A percentile compares a stretch with the other conserved stretches of the same genome.
These are phyloP conservation scores for Clarias fuscus DNA, from an alignment of 2,797 vertebrate genomes.

Conservation along the genomic window DNA sequence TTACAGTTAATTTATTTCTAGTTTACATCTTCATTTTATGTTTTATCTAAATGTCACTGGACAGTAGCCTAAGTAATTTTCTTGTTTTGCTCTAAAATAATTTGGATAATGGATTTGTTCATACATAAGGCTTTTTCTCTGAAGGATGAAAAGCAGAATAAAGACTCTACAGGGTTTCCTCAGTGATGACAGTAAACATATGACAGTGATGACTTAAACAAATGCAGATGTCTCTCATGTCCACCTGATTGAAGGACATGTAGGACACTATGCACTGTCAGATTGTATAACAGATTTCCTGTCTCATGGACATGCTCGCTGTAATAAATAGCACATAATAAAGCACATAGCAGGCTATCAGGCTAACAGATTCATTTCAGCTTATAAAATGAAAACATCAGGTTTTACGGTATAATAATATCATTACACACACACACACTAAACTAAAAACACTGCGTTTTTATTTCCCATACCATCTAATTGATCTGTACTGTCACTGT, in stretches of 20 bases:
- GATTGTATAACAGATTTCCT: not conserved
- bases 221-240: not conserved
- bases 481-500: not conserved
- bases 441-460: not conserved
- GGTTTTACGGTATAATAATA: not conserved
- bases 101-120: not conserved
- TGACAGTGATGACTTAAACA: not conserved
- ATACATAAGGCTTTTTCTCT: not conserved
- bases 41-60: not conserved
- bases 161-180: not conserved
- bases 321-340: constrained; percentile 1
- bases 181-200: not conserved
- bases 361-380: not conserved
- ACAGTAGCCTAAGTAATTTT: not conserved
- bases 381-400: not conserved
- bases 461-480: not conserved
- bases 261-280: not conserved
- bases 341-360: not conserved
- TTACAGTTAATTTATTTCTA: not conserved
- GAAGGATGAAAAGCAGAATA: not conserved
- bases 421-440: not conserved
- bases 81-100: not conserved
- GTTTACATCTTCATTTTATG: not conserved
- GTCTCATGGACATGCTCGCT: not conserved
- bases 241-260: not conserved